These are phyloP conservation scores for Episyrphus balteatus DNA, from an alignment of 1,140 invertebrate genomes.

Conservation along the genomic window DNA sequence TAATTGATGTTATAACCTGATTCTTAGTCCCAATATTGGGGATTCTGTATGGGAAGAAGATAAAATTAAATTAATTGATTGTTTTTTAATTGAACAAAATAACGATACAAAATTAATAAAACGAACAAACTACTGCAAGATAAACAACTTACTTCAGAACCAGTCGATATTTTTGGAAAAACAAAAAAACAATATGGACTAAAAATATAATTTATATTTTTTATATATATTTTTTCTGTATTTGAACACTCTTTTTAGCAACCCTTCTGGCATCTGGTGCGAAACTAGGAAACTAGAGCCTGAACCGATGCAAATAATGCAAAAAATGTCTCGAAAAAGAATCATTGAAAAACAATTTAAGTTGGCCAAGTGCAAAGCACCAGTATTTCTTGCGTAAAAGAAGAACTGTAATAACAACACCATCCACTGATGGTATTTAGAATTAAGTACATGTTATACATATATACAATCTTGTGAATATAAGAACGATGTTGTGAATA, in stretches of 20 bases:
- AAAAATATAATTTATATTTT: neutral
- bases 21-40: constrained; percentile 42
- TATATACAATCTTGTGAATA: too few relatives aligned
- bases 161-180: neutral
- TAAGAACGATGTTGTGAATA: too few relatives aligned
- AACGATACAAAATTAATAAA: constrained; percentile 20
- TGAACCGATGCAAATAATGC: too few relatives aligned
- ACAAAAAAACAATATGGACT: neutral
- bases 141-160: neutral
- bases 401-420: too few relatives aligned
- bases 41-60: constrained; percentile 30
- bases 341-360: too few relatives aligned
- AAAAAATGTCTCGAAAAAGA: too few relatives aligned
- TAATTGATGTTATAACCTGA: constrained; percentile 40
- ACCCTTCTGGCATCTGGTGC: neutral
- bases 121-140: neutral
- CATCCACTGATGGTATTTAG: too few relatives aligned
- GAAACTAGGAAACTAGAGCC: neutral
- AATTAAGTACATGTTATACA: too few relatives aligned
- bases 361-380: too few relatives aligned
- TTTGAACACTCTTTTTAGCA: constrained; percentile 7
- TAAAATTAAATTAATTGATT: constrained; percentile 6
- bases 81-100: constrained; percentile 19
- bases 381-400: too few relatives aligned
- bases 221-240: constrained; percentile 1